Conservation (phyloP, 2,113 vertebrate genomes). For the Nycticorax nycticorax region DNA sequence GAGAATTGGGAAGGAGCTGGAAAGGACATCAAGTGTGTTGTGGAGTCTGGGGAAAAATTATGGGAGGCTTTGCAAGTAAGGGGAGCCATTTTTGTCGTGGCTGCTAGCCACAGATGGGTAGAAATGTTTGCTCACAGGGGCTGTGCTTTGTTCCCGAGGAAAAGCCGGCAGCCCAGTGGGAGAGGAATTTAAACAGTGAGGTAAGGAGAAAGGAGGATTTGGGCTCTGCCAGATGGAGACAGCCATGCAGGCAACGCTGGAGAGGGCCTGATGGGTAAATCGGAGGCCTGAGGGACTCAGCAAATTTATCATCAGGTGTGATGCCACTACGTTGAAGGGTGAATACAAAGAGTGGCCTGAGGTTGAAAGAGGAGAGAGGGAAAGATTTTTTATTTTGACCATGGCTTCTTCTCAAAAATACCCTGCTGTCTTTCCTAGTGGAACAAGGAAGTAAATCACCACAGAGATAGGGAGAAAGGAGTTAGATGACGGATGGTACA, state of each 20-base stretch:
- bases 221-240: not conserved
- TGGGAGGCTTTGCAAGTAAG: not conserved
- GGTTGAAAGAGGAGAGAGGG: not conserved
- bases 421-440: not conserved
- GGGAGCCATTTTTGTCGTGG: not conserved
- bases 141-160: not conserved
- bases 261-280: not conserved
- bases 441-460: not conserved
- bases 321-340: not conserved
- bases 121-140: not conserved
- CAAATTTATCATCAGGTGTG: not conserved
- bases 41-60: not conserved
- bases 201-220: constrained; percentile 25
- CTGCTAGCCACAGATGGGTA: not conserved
- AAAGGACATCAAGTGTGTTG: not conserved
- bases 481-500: not conserved
- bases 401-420: not conserved
- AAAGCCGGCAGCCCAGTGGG: not conserved
- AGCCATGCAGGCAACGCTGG: accelerated
- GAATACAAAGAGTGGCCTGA: not conserved
- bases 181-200: constrained; percentile 27
- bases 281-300: not conserved
- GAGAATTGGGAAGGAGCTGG: not conserved
- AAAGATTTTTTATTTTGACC: not conserved
- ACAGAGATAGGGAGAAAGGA: not conserved